Conservation (phyloP, 2,113 vertebrate genomes). For the Martes martes region DNA sequence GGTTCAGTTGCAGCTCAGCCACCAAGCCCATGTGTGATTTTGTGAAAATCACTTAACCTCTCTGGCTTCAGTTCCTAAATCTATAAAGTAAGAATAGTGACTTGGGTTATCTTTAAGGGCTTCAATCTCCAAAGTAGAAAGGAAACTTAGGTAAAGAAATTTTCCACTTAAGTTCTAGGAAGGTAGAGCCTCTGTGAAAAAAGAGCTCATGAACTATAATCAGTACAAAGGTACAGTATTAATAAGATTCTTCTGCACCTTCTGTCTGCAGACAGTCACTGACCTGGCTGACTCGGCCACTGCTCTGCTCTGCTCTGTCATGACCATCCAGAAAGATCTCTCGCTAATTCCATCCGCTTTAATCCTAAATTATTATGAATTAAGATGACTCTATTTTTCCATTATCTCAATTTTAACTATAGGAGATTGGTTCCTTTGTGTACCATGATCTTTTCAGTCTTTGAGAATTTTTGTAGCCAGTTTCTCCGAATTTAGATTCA, state of each 20-base stretch:
- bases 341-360: neutral
- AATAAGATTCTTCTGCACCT: neutral
- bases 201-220: neutral
- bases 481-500: neutral
- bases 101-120: neutral
- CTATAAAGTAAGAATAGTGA: constrained; percentile 21
- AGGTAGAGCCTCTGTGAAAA: neutral
- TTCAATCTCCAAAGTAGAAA: constrained; percentile 18
- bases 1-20: neutral
- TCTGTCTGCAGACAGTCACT: neutral
- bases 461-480: neutral
- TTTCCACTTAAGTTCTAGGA: constrained; percentile 6
- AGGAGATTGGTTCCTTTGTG: neutral
- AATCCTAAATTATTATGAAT: neutral
- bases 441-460: neutral
- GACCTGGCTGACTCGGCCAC: neutral
- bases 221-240: neutral
- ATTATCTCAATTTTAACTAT: neutral
- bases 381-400: neutral
- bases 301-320: neutral
- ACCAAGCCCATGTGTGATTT: neutral
- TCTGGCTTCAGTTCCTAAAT: neutral
- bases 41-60: constrained; percentile 33
- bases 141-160: neutral
- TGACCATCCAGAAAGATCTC: neutral